phyloP scores from a whole-genome alignment of 2,888 invertebrate species.

The Mythimna albipuncta region DNA sequence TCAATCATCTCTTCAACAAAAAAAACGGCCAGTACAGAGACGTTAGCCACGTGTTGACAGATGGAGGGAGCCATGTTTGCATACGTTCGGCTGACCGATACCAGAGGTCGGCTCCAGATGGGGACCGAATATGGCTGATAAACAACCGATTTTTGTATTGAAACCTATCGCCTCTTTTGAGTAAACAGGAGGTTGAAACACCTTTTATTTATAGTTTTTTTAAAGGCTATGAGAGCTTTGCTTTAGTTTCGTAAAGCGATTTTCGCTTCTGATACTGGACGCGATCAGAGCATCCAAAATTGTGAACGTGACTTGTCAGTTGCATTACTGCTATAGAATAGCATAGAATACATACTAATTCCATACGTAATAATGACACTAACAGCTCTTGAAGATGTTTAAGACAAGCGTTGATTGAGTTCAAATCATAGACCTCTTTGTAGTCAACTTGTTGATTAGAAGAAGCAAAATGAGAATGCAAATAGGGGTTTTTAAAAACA shows the following conservation, averaged over 20 bases:
- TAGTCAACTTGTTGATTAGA: neutral
- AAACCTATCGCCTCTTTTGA: constrained; percentile 42
- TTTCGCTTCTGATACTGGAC: no score
- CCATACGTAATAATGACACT: no score
- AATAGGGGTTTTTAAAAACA: no score
- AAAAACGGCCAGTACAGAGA: constrained; percentile 56
- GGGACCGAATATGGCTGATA: constrained; percentile 56
- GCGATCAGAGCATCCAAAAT: no score
- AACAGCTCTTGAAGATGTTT: no score
- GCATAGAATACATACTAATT: no score
- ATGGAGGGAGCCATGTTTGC: constrained; percentile 81
- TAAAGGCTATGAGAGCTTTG: neutral
- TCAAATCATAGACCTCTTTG: no score
- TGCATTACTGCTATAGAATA: no score
- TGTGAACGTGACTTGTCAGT: no score
- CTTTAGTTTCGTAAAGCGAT: neutral
- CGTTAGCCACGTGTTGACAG: constrained; percentile 76
- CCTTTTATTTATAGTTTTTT: constrained; percentile 20
- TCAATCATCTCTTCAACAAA: constrained; percentile 26
- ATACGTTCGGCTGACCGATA: constrained; percentile 78
- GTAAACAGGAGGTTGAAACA: constrained; percentile 29
- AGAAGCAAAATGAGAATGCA: no score
- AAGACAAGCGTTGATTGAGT: no score
- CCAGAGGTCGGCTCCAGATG: constrained; percentile 76
- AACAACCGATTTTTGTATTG: constrained; percentile 61